Percentiles rank a stretch among this genome's conserved stretches.
Conservation (phyloP, 2,888 invertebrate genomes). For the Carcina quercana region DNA sequence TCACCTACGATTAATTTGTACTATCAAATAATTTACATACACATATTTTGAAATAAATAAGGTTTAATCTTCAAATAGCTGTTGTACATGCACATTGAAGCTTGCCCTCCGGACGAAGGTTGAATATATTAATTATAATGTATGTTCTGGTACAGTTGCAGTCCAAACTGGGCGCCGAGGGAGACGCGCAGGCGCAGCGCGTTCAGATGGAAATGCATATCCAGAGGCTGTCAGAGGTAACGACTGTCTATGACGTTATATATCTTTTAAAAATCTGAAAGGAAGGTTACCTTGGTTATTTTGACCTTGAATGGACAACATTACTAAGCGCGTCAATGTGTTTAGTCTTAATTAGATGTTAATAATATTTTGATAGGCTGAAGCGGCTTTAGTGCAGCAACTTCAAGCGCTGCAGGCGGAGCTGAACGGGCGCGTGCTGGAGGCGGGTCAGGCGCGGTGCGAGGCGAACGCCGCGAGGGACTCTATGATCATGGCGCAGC, state of each 20-base stretch:
- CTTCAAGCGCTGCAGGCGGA: slow-evolving; percentile 62
- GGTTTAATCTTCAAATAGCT: no score
- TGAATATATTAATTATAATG: not conserved
- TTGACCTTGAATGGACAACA: no score
- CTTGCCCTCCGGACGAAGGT: not conserved
- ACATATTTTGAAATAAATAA: no score
- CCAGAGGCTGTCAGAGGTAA: slow-evolving; percentile 74
- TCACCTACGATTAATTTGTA: no score
- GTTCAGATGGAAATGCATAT: slow-evolving; percentile 80
- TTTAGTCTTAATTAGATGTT: no score
- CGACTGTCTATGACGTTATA: no score
- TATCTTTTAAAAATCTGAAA: no score
- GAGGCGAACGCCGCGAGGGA: slow-evolving; percentile 59
- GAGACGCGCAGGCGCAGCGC: slow-evolving; percentile 74
- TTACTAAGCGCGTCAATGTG: no score
- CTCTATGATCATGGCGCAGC: slow-evolving; percentile 59
- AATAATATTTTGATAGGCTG: slow-evolving; percentile 42
- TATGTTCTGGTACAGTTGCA: slow-evolving; percentile 55
- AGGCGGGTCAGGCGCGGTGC: slow-evolving; percentile 57
- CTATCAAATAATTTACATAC: no score
- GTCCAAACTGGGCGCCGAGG: slow-evolving; percentile 65
- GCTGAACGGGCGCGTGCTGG: slow-evolving; percentile 40
- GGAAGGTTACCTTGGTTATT: no score
- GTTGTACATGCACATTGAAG: no score
- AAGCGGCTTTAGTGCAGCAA: slow-evolving; percentile 52